Conservation (phyloP, 2,113 vertebrate genomes). For the Oreamnos americanus region DNA sequence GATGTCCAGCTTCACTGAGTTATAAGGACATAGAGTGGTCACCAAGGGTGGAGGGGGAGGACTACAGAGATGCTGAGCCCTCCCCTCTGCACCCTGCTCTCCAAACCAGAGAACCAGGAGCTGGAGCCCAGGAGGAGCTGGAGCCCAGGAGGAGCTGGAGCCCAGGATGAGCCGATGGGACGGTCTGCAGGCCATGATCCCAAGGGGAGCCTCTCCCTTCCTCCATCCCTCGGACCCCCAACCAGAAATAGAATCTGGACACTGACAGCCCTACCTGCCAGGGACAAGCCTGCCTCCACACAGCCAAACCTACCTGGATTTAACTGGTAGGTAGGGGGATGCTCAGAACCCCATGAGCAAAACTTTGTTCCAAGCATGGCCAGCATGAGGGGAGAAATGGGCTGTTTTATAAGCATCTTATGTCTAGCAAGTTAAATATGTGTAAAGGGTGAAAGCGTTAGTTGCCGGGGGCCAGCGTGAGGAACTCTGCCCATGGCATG, state of each 20-base stretch:
- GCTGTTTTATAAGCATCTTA: background rate
- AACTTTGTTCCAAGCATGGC: background rate
- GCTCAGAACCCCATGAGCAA: background rate
- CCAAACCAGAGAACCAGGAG: background rate
- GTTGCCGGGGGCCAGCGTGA: background rate
- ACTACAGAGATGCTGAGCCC: background rate
- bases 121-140: background rate
- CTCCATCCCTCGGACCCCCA: fast-evolving
- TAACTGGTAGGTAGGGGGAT: background rate
- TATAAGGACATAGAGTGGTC: too few relatives aligned
- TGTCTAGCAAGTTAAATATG: background rate
- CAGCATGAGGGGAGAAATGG: background rate
- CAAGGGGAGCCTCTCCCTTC: background rate
- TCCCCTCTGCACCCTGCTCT: background rate
- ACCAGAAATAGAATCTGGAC: background rate
- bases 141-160: background rate
- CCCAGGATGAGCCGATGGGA: background rate
- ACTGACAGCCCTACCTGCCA: background rate
- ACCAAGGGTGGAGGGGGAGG: fast-evolving
- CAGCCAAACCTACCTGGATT: background rate
- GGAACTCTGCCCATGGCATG: too few relatives aligned
- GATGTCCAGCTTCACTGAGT: background rate
- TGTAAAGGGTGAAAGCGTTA: background rate
- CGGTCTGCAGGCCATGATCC: background rate
- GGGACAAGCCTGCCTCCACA: too few relatives aligned